Percentiles rank a stretch among this genome's conserved stretches.
Evolutionary conservation across 2,888 invertebrate genomes (phyloP).

Genomic region (Syrphus vitripennis): DNA sequence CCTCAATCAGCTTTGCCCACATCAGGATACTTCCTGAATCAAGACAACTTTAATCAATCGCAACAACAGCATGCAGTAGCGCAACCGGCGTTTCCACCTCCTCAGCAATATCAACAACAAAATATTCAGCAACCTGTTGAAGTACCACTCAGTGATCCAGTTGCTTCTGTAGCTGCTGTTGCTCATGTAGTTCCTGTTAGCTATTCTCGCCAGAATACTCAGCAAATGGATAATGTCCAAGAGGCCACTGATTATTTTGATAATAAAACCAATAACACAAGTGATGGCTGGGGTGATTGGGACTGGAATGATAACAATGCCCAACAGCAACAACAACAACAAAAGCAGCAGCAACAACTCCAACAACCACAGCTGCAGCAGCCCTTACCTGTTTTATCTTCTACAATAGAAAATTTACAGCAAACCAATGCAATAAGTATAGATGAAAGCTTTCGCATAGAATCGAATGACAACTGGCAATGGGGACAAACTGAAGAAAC

Average conservation of each 20-base stretch:
- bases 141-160: not conserved
- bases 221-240: conserved; percentile 62
- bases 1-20: conserved; percentile 22
- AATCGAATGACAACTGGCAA: conserved; percentile 83
- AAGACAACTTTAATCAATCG: conserved; percentile 59
- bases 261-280: conserved; percentile 72
- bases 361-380: conserved; percentile 48
- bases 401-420: conserved; percentile 26
- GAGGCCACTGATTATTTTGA: conserved; percentile 50
- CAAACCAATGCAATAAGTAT: conserved; percentile 79
- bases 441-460: conserved; percentile 84
- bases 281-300: conserved; percentile 80
- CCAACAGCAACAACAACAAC: conserved; percentile 24
- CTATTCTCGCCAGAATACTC: conserved; percentile 59
- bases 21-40: conserved; percentile 61
- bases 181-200: conserved; percentile 7
- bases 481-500: conserved; percentile 83
- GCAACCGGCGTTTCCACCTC: conserved; percentile 40
- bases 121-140: conserved; percentile 25
- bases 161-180: not conserved
- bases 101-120: conserved; percentile 43
- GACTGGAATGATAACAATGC: conserved; percentile 76
- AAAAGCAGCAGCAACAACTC: not conserved
- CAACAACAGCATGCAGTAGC: conserved; percentile 38
- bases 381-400: conserved; percentile 38